Percentiles rank a stretch among this genome's conserved stretches.
phyloP scores from a whole-genome alignment of 2,797 vertebrate genomes.

The Acropternis orthonyx region DNA sequence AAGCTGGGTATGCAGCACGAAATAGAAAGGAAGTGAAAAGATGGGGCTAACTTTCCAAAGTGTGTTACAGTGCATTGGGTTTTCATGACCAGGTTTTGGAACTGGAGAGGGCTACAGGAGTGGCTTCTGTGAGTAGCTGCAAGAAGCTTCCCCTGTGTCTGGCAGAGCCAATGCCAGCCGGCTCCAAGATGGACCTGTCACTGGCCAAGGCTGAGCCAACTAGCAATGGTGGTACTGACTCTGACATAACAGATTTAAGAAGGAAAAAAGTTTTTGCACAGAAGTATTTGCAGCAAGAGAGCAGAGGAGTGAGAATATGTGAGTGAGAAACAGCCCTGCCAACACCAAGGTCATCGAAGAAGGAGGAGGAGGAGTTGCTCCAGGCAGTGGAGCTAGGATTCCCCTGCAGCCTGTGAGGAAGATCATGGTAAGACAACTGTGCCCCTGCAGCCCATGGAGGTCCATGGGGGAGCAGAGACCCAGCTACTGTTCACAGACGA shows the following conservation, averaged over 20 bases:
- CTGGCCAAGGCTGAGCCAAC: neutral
- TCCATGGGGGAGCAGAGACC: neutral
- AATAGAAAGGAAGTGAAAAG: neutral
- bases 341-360: neutral
- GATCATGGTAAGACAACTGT: neutral
- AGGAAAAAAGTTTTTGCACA: neutral
- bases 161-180: neutral
- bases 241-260: neutral
- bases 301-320: neutral
- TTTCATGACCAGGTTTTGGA: neutral
- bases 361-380: neutral
- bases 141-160: neutral
- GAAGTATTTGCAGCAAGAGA: neutral
- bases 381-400: neutral
- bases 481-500: neutral
- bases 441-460: neutral
- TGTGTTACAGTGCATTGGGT: neutral
- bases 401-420: neutral
- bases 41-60: neutral
- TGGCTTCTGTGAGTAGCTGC: neutral
- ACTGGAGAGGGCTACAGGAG: neutral
- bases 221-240: neutral
- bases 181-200: fast-evolving
- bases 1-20: neutral
- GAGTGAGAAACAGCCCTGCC: neutral